Conservation (phyloP, 2,888 invertebrate species). For the Andrena marginata region DNA sequence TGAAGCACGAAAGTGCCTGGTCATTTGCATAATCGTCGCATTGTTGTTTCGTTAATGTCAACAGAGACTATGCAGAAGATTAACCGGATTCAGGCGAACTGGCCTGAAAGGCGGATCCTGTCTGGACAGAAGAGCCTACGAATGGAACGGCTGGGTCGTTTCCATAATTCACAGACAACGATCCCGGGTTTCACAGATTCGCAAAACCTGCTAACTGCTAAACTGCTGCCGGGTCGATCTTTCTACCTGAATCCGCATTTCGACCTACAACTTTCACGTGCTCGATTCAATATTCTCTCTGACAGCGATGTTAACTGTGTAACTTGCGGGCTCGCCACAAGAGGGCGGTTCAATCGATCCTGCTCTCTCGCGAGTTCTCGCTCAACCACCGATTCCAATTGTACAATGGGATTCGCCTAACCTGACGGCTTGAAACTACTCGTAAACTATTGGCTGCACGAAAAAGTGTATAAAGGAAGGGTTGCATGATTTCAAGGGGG, state of each 20-base stretch:
- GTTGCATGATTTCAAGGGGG: too few species aligned
- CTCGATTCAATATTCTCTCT: too few species aligned
- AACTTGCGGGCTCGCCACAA: too few species aligned
- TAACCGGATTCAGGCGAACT: conserved; percentile 9
- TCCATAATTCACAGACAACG: conserved; percentile 14
- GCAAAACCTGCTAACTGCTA: conserved; percentile 39
- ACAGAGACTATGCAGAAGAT: conserved; percentile 18
- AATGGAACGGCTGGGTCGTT: background rate
- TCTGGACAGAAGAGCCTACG: background rate
- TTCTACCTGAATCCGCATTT: background rate
- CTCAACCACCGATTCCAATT: too few species aligned
- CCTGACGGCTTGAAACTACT: too few species aligned
- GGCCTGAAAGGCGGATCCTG: conserved; percentile 2
- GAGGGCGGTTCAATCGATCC: too few species aligned
- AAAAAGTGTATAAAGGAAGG: too few species aligned
- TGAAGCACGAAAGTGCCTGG: conserved; percentile 3
- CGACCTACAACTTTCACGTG: too few species aligned
- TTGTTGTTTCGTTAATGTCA: conserved; percentile 38
- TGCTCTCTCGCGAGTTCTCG: too few species aligned
- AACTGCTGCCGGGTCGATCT: conserved; percentile 4
- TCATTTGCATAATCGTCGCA: conserved; percentile 43
- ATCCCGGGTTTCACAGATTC: conserved; percentile 31
- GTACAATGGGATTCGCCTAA: too few species aligned
- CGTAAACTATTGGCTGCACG: too few species aligned
- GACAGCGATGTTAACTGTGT: too few species aligned